Conservation (phyloP, 2,113 vertebrate genomes). For the Bombycilla garrulus region DNA sequence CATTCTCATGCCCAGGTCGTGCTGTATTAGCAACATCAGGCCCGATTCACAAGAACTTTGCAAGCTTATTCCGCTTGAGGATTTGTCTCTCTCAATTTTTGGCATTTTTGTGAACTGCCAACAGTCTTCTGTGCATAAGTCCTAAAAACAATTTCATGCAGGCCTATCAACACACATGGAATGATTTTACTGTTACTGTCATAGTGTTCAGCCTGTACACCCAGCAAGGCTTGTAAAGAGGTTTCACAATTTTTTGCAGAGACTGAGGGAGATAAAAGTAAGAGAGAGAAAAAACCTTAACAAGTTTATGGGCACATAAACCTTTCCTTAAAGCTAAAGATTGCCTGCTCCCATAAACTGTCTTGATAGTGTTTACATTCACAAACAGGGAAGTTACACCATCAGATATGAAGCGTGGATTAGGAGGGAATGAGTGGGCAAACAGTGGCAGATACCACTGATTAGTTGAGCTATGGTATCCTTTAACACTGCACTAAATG, state of each 20-base stretch:
- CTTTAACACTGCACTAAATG: not conserved
- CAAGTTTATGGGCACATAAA: not conserved
- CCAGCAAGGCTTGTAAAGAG: not conserved
- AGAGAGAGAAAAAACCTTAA: not conserved
- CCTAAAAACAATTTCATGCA: not conserved
- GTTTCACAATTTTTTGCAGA: not conserved
- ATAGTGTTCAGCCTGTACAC: not conserved
- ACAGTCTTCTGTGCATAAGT: not conserved
- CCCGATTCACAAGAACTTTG: not conserved
- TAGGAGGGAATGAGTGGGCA: not conserved
- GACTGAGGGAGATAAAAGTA: not conserved
- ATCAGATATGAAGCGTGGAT: not conserved
- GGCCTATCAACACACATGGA: not conserved
- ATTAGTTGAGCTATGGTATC: not conserved
- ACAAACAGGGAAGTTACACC: not conserved
- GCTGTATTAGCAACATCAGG: not conserved
- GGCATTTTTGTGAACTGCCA: not conserved
- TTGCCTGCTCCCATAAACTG: not conserved
- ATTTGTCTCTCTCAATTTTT: not conserved
- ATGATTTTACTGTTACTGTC: not conserved
- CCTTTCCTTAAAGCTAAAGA: not conserved
- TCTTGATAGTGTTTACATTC: not conserved
- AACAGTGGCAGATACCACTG: not conserved
- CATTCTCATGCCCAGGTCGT: not conserved
- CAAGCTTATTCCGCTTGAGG: not conserved